These are phyloP conservation scores for Pangasius macronema DNA, from an alignment of 2,797 vertebrate genomes.

Conservation along the genomic window DNA sequence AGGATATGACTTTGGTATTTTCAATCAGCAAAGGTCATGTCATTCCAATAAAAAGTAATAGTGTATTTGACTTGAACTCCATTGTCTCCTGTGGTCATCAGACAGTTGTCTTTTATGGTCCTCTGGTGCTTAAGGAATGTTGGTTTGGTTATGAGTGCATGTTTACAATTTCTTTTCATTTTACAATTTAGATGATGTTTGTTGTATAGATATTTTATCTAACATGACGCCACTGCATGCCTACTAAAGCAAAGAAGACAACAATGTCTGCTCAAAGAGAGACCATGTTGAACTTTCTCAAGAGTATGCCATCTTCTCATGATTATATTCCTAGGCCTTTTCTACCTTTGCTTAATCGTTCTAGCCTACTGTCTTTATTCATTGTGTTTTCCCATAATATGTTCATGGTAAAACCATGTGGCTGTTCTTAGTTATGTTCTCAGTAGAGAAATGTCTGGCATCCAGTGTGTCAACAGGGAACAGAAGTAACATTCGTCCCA, in stretches of 20 bases:
- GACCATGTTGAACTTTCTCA: conserved; percentile 55
- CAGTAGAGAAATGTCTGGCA: conserved; percentile 34
- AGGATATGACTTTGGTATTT: conserved; percentile 32
- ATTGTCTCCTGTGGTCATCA: conserved; percentile 51
- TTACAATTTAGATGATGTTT: conserved; percentile 68
- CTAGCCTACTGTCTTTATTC: conserved; percentile 61
- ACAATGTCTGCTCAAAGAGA: conserved; percentile 58
- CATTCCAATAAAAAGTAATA: conserved; percentile 24
- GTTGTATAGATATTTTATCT: conserved; percentile 70
- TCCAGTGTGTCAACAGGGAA: conserved; percentile 17
- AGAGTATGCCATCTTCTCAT: conserved; percentile 41
- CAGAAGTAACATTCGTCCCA: conserved; percentile 24
- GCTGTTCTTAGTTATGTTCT: conserved; percentile 43
- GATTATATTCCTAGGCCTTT: conserved; percentile 52
- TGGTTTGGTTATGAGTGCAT: conserved; percentile 73
- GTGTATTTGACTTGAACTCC: conserved; percentile 32
- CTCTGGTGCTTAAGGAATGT: conserved; percentile 62
- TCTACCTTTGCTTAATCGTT: conserved; percentile 50
- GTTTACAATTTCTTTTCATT: conserved; percentile 76
- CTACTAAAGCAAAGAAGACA: conserved; percentile 69
- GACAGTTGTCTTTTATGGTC: conserved; percentile 42
- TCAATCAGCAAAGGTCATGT: neutral
- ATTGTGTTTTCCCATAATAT: conserved; percentile 55
- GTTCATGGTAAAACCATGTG: conserved; percentile 58
- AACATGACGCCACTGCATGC: conserved; percentile 73